Evolutionary conservation across 2,888 invertebrate genomes (phyloP), one percentile per base, ranked within the genome.

Genomic region (Ephialtes manifestator): DNA sequence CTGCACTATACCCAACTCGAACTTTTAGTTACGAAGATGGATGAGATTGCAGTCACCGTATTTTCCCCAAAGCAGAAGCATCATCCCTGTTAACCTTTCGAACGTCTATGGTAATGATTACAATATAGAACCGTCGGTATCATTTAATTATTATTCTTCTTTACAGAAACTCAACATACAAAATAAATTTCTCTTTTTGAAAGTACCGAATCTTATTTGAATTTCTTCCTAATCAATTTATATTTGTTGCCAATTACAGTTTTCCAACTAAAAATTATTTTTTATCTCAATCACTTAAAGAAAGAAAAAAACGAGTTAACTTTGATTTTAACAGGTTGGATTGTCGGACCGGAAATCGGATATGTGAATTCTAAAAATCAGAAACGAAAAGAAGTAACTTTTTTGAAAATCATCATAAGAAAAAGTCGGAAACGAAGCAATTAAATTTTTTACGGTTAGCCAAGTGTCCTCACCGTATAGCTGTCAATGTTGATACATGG

Each of bases 1-100:
- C 85, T 87, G 87, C 87, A 88, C 84, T 87, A 83, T 84, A 83
- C 85, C 65, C 51, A 60, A 48, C 74, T 78, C 78, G 51, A 74
- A 78, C 74, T 83, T 82, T 67, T 72, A 77, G 65, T 72, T 67
- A 48, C 72, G 80, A 89, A 89, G 89, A 90, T 90, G 87, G 88
- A 90, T 90, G 90, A 86, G 88, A 90, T 86, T 86, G 87, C 83
- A 87, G 86, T n/a, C 83, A n/a, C 31, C 58, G 60, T 86, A 88
- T 84, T 87, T 88, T 85, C 83, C 31, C 77, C 86, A 63, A 70
- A 86, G 67, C 58, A 48, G 78, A 78, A 28, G 67, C 20, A 20
- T 18, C 55, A 55, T 63, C 46, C 48, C 46, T 13, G 31, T 76
- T 67, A 65, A 67, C 48, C 76, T 20, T 51, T 60, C 4, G 0